Base-by-base conservation (phyloP, 2,797 vertebrate genomes). In the Paratrypauchen microcephalus region DNA sequence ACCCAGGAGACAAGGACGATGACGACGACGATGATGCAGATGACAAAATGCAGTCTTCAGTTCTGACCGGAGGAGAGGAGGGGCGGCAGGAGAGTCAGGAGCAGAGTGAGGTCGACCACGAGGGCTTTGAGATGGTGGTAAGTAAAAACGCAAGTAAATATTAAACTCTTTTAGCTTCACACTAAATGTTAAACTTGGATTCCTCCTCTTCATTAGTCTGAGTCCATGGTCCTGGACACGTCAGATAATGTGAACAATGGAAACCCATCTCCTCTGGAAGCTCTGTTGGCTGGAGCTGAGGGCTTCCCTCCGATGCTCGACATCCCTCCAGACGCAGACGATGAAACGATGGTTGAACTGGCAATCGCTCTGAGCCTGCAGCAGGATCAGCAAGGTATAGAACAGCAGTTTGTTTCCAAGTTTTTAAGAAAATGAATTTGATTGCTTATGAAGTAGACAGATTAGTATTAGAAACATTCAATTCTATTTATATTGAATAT, bases 61-160 rank as follows among this genome's bases (percentile, higher is more conserved):
- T 94, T 45, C 93, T 99, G 74, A 93, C 95, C 0, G 94, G 95
- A n/a, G 95, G 93, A 2, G 96, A 96, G 16, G 93, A 96, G 11
- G 93, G 95, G 65, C 92, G 95, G 36, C 97, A 95, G 78, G 96
- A 97, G 81, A 98, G 96, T 91, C 97, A 99, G 75, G 98, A 99
- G 69, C 98, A 98, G 83, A 96, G 74, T 1, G 98, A 99, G 84
- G 97, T 98, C 82, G 98, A 99, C 83, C 97, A 99, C 0, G 96
- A 96, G 0, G 98, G 99, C 91, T 99, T 99, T 23, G 98, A 99
- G 89, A 99, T 99, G 98, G 98, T 99, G 96, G 98, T 99, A 87
- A 96, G 95, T 30, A 66, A 48, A 78, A 61, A 2, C 13, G 30
- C 24, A 28, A 28, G 26, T 16, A 8, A 30, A 2, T 55, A 21